Percentiles rank a stretch among this genome's conserved stretches.
These are phyloP conservation scores for Eidolon dupreanum DNA, from an alignment of 2,797 vertebrate genomes.

Conservation along the genomic window DNA sequence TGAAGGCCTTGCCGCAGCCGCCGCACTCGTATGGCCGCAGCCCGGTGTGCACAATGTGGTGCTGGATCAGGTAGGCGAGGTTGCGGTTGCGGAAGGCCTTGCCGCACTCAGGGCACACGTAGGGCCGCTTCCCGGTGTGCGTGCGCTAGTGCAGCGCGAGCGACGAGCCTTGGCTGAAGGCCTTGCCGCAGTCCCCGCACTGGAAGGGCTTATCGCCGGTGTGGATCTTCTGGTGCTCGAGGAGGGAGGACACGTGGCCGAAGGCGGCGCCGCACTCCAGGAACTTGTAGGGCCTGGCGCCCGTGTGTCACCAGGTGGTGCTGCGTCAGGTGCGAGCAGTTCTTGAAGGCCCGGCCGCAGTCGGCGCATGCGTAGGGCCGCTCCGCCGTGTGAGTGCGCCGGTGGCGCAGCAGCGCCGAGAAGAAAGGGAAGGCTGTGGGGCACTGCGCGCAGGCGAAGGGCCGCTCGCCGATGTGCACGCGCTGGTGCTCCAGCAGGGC, in stretches of 20 bases:
- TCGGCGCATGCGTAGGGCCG: slow-evolving; percentile 80
- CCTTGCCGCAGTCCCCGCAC: neutral
- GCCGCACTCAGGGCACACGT: neutral
- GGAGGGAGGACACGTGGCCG: neutral
- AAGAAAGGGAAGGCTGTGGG: slow-evolving; percentile 76
- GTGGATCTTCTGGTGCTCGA: neutral
- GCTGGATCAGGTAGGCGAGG: slow-evolving; percentile 4
- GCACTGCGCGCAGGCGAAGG: slow-evolving; percentile 70
- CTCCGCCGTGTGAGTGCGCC: slow-evolving; percentile 89
- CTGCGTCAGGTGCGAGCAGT: slow-evolving; percentile 49
- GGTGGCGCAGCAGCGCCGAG: slow-evolving; percentile 80
- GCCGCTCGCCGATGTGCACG: slow-evolving; percentile 79
- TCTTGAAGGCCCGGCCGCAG: slow-evolving; percentile 55
- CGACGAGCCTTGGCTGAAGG: slow-evolving; percentile 5
- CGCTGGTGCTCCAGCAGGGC: slow-evolving; percentile 78
- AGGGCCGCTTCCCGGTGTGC: slow-evolving; percentile 1
- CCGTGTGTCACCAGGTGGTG: slow-evolving; percentile 37
- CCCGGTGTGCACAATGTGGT: neutral
- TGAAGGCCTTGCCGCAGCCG: slow-evolving; percentile 23
- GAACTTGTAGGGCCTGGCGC: neutral
- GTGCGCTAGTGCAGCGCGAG: neutral
- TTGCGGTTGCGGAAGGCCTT: neutral
- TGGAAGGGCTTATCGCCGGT: neutral
- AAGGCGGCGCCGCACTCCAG: neutral
- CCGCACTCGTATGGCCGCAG: neutral